phyloP scores from a whole-genome alignment of 2,797 vertebrate genomes.

The Tauraco hartlaubi region DNA sequence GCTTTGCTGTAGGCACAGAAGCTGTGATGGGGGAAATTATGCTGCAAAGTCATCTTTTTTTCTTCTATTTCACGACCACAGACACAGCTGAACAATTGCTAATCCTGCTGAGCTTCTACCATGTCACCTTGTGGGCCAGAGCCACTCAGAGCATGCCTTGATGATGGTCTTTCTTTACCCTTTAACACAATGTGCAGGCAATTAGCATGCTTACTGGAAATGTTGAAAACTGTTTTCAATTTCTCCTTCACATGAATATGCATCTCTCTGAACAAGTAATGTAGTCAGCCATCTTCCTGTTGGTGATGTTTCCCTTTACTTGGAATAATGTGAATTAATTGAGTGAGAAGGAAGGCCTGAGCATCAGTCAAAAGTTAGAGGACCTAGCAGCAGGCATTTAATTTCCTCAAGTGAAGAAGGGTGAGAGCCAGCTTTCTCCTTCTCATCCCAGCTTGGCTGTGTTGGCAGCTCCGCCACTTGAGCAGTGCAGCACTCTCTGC shows the following conservation, averaged over 20 bases:
- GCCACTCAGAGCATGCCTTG: neutral
- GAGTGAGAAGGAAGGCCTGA: neutral
- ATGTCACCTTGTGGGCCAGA: neutral
- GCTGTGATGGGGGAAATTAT: neutral
- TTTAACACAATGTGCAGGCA: fast-evolving
- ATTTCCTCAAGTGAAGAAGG: neutral
- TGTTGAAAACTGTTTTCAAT: neutral
- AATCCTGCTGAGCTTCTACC: neutral
- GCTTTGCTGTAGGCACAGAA: neutral
- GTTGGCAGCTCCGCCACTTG: neutral
- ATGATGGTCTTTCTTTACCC: neutral
- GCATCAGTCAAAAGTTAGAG: neutral
- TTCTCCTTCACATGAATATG: neutral
- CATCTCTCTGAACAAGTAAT: neutral
- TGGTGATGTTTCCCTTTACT: neutral
- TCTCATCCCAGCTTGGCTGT: neutral
- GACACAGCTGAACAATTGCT: neutral
- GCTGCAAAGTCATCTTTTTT: neutral
- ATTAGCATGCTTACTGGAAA: neutral
- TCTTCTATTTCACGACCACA: neutral
- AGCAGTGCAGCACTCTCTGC: neutral
- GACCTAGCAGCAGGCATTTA: neutral
- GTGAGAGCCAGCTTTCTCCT: neutral
- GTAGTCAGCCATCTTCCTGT: neutral
- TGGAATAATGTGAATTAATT: neutral